Percentiles rank a stretch among this genome's conserved stretches.
Conservation (phyloP, 2,797 vertebrate species). For the Alauda arvensis region DNA sequence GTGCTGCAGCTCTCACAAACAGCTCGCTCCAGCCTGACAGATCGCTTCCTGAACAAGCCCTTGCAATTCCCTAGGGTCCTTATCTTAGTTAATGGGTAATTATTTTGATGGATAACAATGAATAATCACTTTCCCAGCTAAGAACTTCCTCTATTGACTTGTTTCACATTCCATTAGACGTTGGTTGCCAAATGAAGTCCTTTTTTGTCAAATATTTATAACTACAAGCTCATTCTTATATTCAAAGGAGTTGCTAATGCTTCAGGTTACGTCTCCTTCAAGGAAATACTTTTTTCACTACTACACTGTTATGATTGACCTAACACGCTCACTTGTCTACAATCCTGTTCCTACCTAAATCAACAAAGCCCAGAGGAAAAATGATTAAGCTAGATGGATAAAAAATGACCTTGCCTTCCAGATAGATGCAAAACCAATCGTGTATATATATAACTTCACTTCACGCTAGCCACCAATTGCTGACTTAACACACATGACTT, state of each 20-base stretch:
- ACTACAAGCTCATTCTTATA: conserved; percentile 34
- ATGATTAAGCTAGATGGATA: fast-evolving
- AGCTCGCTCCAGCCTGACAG: conserved; percentile 60
- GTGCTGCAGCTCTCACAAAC: conserved; percentile 44
- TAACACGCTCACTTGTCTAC: background rate
- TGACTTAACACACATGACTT: background rate
- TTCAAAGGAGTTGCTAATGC: conserved; percentile 33
- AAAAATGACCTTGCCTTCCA: background rate
- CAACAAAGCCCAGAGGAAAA: conserved; percentile 12
- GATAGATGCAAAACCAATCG: background rate
- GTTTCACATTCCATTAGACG: conserved; percentile 68
- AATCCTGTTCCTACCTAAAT: background rate
- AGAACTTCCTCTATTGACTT: conserved; percentile 79
- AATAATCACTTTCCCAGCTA: conserved; percentile 75
- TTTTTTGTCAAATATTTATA: conserved; percentile 64
- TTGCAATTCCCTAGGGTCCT: conserved; percentile 74
- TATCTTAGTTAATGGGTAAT: conserved; percentile 70
- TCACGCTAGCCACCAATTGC: background rate
- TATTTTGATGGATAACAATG: conserved; percentile 72
- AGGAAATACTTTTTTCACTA: background rate
- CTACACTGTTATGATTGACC: background rate
- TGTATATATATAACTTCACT: background rate
- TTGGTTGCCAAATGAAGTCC: conserved; percentile 67
- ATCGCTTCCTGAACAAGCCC: conserved; percentile 71
- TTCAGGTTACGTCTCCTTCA: conserved; percentile 20